phyloP scores from a whole-genome alignment of 2,888 invertebrate species.

The Eupithecia centaureata region DNA sequence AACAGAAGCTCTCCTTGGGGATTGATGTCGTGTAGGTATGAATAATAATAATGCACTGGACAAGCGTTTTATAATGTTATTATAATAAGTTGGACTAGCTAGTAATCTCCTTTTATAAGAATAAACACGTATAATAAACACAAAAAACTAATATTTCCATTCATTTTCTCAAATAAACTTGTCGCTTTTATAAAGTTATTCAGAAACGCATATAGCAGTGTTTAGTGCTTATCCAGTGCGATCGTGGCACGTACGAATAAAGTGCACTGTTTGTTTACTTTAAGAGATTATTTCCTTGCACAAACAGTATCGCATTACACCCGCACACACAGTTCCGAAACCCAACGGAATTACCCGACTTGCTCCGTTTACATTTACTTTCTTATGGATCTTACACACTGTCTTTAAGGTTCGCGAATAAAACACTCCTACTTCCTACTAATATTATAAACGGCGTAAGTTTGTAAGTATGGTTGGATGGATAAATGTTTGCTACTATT shows the following conservation, averaged over 20 bases:
- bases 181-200: constrained; percentile 43
- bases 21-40: no score
- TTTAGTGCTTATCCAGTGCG: constrained; percentile 44
- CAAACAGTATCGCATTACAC: constrained; percentile 68
- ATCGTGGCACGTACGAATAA: constrained; percentile 67
- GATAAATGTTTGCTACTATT: no score
- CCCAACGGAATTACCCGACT: constrained; percentile 66
- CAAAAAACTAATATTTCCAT: constrained; percentile 27
- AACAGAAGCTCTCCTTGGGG: no score
- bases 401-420: constrained; percentile 32
- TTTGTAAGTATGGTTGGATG: no score
- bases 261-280: constrained; percentile 73
- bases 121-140: neutral
- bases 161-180: constrained; percentile 38
- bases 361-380: constrained; percentile 64
- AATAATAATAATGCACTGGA: no score
- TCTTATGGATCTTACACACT: constrained; percentile 54
- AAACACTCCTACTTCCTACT: no score
- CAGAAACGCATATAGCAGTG: constrained; percentile 36
- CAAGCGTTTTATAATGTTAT: no score
- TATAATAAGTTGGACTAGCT: neutral
- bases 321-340: constrained; percentile 60
- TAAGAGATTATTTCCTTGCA: constrained; percentile 75
- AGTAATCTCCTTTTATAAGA: neutral
- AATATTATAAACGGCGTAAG: no score